Evolutionary conservation across 2,888 invertebrate genomes (phyloP).

Genomic region (Saturnia japonica): DNA sequence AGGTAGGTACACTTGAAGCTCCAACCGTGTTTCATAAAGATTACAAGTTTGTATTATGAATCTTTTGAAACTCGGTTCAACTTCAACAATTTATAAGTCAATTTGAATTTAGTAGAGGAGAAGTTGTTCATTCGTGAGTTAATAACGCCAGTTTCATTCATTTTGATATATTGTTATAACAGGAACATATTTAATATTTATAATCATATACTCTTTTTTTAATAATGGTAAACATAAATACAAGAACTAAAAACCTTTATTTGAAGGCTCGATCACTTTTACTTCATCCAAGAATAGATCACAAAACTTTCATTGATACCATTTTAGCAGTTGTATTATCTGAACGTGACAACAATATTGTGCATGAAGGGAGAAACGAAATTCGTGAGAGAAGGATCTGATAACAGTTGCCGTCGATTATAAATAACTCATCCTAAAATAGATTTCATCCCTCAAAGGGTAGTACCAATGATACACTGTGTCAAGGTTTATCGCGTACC

Average conservation of each 20-base stretch:
- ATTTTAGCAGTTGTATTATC: not conserved
- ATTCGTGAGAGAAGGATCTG: no score
- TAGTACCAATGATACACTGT: no score
- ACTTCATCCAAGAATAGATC: not conserved
- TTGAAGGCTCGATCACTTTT: not conserved
- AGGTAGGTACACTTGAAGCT: not conserved
- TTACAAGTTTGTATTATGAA: slow-evolving; percentile 14
- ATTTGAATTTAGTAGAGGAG: not conserved
- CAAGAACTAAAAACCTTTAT: no score
- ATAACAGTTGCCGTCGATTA: no score
- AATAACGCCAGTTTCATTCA: not conserved
- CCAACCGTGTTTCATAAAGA: slow-evolving; percentile 1
- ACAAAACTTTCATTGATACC: not conserved
- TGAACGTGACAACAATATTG: no score
- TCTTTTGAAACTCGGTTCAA: slow-evolving; percentile 1
- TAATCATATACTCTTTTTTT: not conserved
- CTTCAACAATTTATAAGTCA: slow-evolving; percentile 14
- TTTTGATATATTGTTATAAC: not conserved
- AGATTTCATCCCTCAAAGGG: no score
- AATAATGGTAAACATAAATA: not conserved
- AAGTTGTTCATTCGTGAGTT: not conserved
- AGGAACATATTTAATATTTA: not conserved
- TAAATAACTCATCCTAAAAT: no score
- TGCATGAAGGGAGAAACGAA: no score
- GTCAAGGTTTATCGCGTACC: no score